Evolutionary conservation across 2,113 vertebrate genomes (phyloP), one percentile per base, ranked within the genome.

Genomic region (Nestor notabilis): DNA sequence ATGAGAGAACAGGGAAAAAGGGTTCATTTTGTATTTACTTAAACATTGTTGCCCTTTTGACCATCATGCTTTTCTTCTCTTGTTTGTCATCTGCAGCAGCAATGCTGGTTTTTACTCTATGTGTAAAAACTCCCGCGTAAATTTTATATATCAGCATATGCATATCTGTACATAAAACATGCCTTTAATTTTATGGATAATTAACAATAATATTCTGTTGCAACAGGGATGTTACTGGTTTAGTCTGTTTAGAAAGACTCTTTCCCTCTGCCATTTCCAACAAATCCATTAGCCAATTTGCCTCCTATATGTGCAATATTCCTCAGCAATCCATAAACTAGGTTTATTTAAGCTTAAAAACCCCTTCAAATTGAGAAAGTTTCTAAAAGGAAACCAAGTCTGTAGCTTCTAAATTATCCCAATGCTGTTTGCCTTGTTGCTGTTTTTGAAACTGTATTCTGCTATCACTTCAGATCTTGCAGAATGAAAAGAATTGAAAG

Each of bases 401-500:
- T 55, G 27, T 79, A 71, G 17, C 63, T 91, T 79, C 83, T 83
- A 43, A 89, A 71, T 94, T 60, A 41, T 37, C 50, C n/a, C 5
- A 7, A 2, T 63, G 61, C 37, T 58, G n/a, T 72, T 89, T 91
- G 80, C 23, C 47, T 61, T 60, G 83, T 89, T 91, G 29, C 90
- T 84, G 31, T 12, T 58, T 61, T 44, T 49, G 50, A 55, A 90
- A 89, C 66, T 16, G 4, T 52, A 5, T 71, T 83, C 76, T 78
- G 88, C 85, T 92, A 68, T 92, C 92, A 11, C 74, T 77, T 87
- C 25, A 71, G 28, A 83, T 89, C 90, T 93, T 56, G 49, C 68
- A 96, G 88, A 97, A 96, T 93, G 93, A 89, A 60, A 95, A 82
- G 95, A 97, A 97, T 94, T 84, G 83, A 33, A 95, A 86, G 64